Base-by-base conservation (phyloP, 2,888 invertebrate genomes). In the Cynaeus angustus region DNA sequence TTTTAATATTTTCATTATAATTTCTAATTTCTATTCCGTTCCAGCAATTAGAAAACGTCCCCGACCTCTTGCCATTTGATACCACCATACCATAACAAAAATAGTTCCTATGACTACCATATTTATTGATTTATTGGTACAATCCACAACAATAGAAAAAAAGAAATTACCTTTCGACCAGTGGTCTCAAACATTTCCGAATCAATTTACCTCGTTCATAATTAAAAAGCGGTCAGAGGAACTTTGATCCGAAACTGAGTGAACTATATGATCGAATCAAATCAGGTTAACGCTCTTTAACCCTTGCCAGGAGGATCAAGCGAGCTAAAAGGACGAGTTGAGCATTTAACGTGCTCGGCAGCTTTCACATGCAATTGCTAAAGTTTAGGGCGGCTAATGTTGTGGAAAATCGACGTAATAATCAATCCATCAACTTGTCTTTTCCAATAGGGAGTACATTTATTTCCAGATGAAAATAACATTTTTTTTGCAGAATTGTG, bases 221-320 rank as follows among this genome's bases (percentile, higher is more conserved):
- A 71, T 72, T 71, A 72, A 73, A 68, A 66, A 68, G 58, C 56
- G 66, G 65, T 46, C 21, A 21, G 66, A 48, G 52, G 56, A 68
- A 58, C 72, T 72, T 70, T 74, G 73, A 75, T 74, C 68, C 59
- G 59, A 58, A 61, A 71, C 72, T 56, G 56, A 75, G 69, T 73
- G 62, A 69, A 70, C 72, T 72, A 68, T 76, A 50, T 74, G 72
- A 78, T 75, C 66, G 74, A 74, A 72, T 74, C 70, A 76, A 73
- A 73, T 69, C 75, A 71, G 74, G 75, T 70, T 74, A 72, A 73
- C 70, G 72, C 70, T 67, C 73, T 73, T 72, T 74, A 70, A 68
- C 64, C 69, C 69, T 58, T 38, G 41, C 67, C 55, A 14, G 56
- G 28, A 26, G 50, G 58, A 56, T 53, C 50, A 26, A 30, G 13